Conservation (phyloP, 2,797 vertebrate species). For the Salmo trutta region DNA sequence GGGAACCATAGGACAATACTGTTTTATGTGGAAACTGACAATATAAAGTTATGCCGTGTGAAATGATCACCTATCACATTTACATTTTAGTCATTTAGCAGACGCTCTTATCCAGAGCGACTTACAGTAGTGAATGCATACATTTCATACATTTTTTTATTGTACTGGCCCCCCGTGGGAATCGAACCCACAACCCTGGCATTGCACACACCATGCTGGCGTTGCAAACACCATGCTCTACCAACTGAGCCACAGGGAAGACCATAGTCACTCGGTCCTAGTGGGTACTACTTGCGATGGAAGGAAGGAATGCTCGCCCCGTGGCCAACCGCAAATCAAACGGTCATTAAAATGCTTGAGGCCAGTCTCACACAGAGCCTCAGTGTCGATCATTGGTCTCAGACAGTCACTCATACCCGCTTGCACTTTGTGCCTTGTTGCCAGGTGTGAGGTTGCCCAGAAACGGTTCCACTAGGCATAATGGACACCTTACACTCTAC, state of each 20-base stretch:
- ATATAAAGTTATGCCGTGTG: slow-evolving; percentile 5
- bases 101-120: no score
- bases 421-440: background rate
- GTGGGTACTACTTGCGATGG: slow-evolving; percentile 4
- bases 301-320: slow-evolving; percentile 38
- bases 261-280: background rate
- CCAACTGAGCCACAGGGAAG: no score
- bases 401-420: background rate
- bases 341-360: background rate
- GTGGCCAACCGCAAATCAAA: slow-evolving; percentile 26
- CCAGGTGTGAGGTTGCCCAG: background rate
- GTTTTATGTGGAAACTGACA: slow-evolving; percentile 8
- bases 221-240: no score
- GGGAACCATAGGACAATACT: slow-evolving; percentile 30
- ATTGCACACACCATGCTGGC: no score
- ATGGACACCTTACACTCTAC: background rate
- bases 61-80: background rate
- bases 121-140: no score
- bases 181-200: no score
- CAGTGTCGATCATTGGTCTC: background rate
- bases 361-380: background rate
- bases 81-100: no score
- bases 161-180: no score
- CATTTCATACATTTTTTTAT: no score
- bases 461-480: no score